Evolutionary conservation across 1,140 invertebrate genomes (phyloP), one percentile per base, ranked within the genome.

Genomic region (Drosophila dunni): DNA sequence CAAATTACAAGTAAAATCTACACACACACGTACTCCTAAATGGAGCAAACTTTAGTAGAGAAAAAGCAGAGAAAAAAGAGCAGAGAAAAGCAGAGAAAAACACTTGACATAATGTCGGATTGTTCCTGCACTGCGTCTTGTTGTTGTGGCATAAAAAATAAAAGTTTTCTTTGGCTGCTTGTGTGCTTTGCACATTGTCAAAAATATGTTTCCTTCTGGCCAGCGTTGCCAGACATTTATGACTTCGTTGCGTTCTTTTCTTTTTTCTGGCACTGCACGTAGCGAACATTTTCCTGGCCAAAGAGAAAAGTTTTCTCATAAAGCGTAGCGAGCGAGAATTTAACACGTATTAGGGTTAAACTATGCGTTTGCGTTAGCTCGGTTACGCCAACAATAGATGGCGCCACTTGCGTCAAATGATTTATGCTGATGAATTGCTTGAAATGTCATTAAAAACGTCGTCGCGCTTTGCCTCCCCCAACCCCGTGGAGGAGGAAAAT

Each of bases 231-330:
- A 84, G 76, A 79, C 76, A 70, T 83, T 88, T 83, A 88, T 78
- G 79, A 63, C 45, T 66, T 46, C 9, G 36, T 50, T 54, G 9
- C 33, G 5, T 53, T 38, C 34, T 13, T 15, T 54, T n/a, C 13
- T 38, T 57, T 48, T 65, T 56, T 10, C 34, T 7, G 8, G 7
- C 24, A 4, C 9, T 53, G 11, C 83, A 86, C 83, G 83, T 86
- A 83, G 48, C 53, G 73, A 63, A 50, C 79, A 75, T 78, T 78
- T 86, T 78, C 74, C 73, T 66, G 7, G 24, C n/a, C 8, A 10
- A 45, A n/a, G 24, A 29, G 24, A 36, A 88, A 88, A 88, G 53
- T 88, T 88, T 88, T 81, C 84, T 73, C 80, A 88, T 88, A 89
- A 88, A 77, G 70, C 70, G 36, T 8, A 13, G 61, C 60, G 54